A percentile compares a stretch with the other conserved stretches of the same genome.
These are phyloP conservation scores for Ectemnius cavifrons DNA, from an alignment of 2,888 invertebrate genomes.

Conservation along the genomic window DNA sequence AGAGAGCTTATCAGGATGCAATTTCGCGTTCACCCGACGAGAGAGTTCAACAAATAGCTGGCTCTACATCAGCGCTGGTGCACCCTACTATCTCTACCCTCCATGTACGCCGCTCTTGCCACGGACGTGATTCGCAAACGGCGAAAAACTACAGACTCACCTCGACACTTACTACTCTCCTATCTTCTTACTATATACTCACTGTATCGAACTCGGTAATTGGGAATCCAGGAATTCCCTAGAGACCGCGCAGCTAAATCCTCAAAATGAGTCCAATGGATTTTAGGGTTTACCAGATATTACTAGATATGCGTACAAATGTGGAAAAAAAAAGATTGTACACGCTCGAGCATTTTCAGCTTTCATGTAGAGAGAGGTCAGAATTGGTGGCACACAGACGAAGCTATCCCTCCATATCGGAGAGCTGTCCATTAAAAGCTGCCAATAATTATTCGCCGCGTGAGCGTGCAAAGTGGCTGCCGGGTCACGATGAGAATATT, in stretches of 20 bases:
- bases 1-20: slow-evolving; percentile 52
- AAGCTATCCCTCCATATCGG: slow-evolving; percentile 2
- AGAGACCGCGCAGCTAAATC: too few species aligned
- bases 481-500: slow-evolving; percentile 36
- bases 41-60: slow-evolving; percentile 37
- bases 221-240: too few species aligned
- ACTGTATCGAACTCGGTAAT: too few species aligned
- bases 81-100: slow-evolving; percentile 21
- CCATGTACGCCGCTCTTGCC: slow-evolving; percentile 19
- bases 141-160: not conserved
- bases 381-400: slow-evolving; percentile 2
- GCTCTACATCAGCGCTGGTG: slow-evolving; percentile 34
- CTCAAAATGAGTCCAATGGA: too few species aligned
- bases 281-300: too few species aligned
- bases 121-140: slow-evolving; percentile 16
- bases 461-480: slow-evolving; percentile 34
- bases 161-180: too few species aligned
- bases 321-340: not conserved
- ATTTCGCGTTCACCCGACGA: slow-evolving; percentile 45
- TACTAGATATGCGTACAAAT: too few species aligned
- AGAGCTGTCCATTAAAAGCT: slow-evolving; percentile 6
- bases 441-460: slow-evolving; percentile 33
- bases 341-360: slow-evolving; percentile 2
- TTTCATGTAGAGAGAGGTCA: not conserved
- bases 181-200: not conserved